phyloP scores from a whole-genome alignment of 2,888 invertebrate species.

The Trichacis sp. region DNA sequence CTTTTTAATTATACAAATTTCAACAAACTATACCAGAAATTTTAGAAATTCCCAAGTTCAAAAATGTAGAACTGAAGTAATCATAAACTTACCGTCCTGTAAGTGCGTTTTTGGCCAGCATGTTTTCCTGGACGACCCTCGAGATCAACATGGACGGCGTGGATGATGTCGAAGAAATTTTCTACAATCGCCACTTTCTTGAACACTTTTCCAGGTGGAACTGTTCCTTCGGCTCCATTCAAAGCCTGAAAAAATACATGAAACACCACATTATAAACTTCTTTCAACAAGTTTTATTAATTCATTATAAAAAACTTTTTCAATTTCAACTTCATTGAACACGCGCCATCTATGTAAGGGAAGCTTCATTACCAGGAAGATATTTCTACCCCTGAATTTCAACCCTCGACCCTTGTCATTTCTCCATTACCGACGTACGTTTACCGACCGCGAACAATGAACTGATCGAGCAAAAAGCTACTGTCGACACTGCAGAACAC shows the following conservation, averaged over 20 bases:
- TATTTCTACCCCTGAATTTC: slow-evolving; percentile 5
- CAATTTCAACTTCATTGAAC: too few relatives aligned
- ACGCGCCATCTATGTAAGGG: slow-evolving; percentile 43
- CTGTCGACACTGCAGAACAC: background rate
- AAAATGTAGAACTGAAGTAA: background rate
- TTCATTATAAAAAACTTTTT: too few relatives aligned
- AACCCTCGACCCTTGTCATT: slow-evolving; percentile 2
- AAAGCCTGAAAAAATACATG: slow-evolving; percentile 73
- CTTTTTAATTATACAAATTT: too few relatives aligned
- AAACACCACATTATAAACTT: background rate
- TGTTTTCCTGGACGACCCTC: slow-evolving; percentile 94
- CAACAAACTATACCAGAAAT: too few relatives aligned
- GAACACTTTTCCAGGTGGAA: slow-evolving; percentile 75
- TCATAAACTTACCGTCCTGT: slow-evolving; percentile 84
- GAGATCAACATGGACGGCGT: slow-evolving; percentile 93
- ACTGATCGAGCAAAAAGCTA: background rate
- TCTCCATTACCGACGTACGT: slow-evolving; percentile 31
- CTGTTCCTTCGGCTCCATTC: slow-evolving; percentile 72
- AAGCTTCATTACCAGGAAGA: slow-evolving; percentile 17
- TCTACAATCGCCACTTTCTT: slow-evolving; percentile 97
- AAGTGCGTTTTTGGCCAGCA: slow-evolving; percentile 97
- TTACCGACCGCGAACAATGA: background rate
- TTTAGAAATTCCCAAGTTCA: background rate
- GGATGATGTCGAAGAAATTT: slow-evolving; percentile 97
- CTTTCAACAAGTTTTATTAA: too few relatives aligned